Percentiles rank a stretch among this genome's conserved stretches.
Conservation (phyloP, 1,140 invertebrate genomes). For the Colletes latitarsis region DNA sequence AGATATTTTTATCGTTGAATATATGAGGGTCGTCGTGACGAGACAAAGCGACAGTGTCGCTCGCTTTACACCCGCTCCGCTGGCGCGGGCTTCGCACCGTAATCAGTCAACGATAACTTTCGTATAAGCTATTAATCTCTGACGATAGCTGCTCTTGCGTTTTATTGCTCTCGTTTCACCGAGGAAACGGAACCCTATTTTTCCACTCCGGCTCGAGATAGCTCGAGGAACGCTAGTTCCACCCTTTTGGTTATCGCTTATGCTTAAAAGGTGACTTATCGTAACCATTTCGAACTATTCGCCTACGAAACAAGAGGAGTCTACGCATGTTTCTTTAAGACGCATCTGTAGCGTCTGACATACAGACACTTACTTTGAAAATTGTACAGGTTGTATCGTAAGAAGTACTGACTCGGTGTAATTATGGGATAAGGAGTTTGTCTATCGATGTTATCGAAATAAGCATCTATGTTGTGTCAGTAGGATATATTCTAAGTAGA, state of each 20-base stretch:
- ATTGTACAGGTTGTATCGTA: too few relatives aligned
- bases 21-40: not conserved
- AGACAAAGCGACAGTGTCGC: slow-evolving; percentile 4
- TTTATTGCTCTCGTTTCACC: slow-evolving; percentile 13
- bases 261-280: slow-evolving; percentile 19
- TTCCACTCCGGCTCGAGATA: slow-evolving; percentile 11
- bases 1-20: slow-evolving; percentile 26
- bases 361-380: too few relatives aligned
- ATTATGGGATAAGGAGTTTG: too few relatives aligned
- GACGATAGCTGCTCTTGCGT: slow-evolving; percentile 10
- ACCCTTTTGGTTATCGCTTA: not conserved
- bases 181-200: slow-evolving; percentile 9
- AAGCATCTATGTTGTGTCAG: too few relatives aligned
- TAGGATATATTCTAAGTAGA: too few relatives aligned
- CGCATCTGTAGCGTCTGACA: too few relatives aligned
- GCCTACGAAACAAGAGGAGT: not conserved
- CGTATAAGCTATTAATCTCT: slow-evolving; percentile 31
- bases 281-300: not conserved
- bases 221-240: too few relatives aligned
- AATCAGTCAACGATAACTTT: slow-evolving; percentile 45
- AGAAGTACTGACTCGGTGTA: too few relatives aligned
- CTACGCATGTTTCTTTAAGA: not conserved
- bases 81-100: not conserved
- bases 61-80: not conserved
- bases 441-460: too few relatives aligned